Conservation (phyloP, 2,113 vertebrate species). For the Pithys albifrons region DNA sequence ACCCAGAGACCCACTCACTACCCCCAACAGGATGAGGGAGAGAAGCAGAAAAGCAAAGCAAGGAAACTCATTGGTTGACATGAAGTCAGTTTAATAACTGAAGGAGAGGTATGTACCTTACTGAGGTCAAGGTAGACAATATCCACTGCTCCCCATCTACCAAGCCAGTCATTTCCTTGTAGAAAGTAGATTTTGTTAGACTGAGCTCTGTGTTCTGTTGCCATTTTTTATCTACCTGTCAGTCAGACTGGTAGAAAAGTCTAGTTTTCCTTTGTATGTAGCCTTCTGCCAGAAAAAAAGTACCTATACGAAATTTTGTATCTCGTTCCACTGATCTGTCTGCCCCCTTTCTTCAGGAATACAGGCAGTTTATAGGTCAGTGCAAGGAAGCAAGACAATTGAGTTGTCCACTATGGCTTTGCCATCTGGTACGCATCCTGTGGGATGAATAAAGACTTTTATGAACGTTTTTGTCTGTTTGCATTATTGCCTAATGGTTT, state of each 20-base stretch:
- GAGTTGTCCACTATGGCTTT: neutral
- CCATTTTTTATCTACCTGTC: neutral
- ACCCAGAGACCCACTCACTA: neutral
- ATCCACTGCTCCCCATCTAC: neutral
- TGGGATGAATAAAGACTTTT: neutral
- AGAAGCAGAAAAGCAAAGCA: neutral
- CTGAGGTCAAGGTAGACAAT: neutral
- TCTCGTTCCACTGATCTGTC: neutral
- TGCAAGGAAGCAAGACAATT: neutral
- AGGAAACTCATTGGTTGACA: neutral
- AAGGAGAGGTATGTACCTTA: neutral
- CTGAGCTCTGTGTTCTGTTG: neutral
- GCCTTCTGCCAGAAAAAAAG: neutral
- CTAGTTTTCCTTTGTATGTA: neutral
- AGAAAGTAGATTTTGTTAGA: neutral
- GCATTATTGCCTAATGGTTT: neutral
- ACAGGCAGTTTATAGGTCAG: neutral
- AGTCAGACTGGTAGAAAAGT: neutral
- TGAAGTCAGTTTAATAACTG: neutral
- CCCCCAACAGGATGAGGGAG: fast-evolving
- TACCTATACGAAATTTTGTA: neutral
- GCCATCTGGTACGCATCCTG: neutral
- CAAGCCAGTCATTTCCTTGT: neutral
- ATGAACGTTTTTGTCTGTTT: neutral
- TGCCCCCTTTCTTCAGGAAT: neutral